A percentile compares a stretch with the other conserved stretches of the same genome.
These are phyloP conservation scores for Apotomis betuletana DNA, from an alignment of 2,888 invertebrate genomes.

Conservation along the genomic window DNA sequence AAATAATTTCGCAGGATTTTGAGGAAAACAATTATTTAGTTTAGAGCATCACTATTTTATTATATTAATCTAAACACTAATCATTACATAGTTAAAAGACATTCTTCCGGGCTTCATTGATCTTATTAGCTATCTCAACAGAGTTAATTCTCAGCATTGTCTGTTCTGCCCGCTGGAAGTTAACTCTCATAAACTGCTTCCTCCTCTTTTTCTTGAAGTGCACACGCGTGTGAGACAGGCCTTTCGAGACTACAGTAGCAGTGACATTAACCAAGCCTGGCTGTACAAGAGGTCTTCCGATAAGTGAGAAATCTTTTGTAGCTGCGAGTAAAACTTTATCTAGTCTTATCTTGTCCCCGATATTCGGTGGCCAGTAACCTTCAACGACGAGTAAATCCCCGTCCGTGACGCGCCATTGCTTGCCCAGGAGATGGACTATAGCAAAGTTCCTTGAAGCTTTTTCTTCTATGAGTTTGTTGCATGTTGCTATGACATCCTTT, in stretches of 20 bases:
- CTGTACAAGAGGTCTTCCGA: slow-evolving; percentile 91
- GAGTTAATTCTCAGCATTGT: slow-evolving; percentile 91
- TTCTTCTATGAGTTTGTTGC: slow-evolving; percentile 85
- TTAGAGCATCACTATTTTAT: slow-evolving; percentile 33
- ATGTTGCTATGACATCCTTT: slow-evolving; percentile 84
- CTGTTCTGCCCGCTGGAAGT: slow-evolving; percentile 87
- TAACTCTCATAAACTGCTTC: slow-evolving; percentile 90
- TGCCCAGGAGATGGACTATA: slow-evolving; percentile 90
- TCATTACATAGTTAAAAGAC: slow-evolving; percentile 55
- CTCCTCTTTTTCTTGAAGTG: slow-evolving; percentile 89
- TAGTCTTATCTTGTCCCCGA: slow-evolving; percentile 90
- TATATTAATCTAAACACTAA: slow-evolving; percentile 48
- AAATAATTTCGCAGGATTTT: neutral
- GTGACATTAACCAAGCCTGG: slow-evolving; percentile 88
- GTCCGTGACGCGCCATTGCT: slow-evolving; percentile 92
- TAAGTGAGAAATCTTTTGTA: slow-evolving; percentile 89
- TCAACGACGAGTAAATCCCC: slow-evolving; percentile 93
- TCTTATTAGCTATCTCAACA: slow-evolving; percentile 84
- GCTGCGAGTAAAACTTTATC: slow-evolving; percentile 94
- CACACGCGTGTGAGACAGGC: slow-evolving; percentile 90
- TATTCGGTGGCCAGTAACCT: slow-evolving; percentile 92
- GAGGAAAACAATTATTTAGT: slow-evolving; percentile 37
- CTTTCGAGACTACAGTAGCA: slow-evolving; percentile 93
- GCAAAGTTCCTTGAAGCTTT: slow-evolving; percentile 89
- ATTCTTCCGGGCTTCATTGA: slow-evolving; percentile 77